These are phyloP conservation scores for Amazona vittata DNA, from an alignment of 2,113 vertebrate species.

Conservation along the genomic window DNA sequence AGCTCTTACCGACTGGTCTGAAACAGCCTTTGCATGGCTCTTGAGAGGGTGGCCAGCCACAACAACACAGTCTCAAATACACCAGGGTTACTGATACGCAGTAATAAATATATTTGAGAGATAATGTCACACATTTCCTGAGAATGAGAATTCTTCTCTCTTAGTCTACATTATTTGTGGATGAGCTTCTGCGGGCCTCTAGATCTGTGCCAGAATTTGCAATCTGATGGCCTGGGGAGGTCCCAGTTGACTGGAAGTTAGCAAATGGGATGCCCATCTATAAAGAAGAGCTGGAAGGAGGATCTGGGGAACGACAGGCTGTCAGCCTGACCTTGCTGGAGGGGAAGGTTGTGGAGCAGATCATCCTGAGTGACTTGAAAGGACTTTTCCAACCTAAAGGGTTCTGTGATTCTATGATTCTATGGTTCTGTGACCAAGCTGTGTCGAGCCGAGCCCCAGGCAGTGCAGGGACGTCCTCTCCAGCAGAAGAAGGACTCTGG, in stretches of 20 bases:
- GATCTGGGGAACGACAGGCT: not conserved
- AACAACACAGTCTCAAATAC: not conserved
- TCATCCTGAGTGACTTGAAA: not conserved
- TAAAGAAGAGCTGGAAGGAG: not conserved
- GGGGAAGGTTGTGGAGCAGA: not conserved
- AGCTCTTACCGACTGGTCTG: not conserved
- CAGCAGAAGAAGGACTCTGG: not conserved
- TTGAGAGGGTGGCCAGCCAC: not conserved
- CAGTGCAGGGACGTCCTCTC: not conserved
- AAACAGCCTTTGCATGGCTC: not conserved
- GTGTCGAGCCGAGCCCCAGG: not conserved
- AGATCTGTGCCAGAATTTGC: not conserved
- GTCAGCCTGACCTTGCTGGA: not conserved
- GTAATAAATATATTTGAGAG: not conserved
- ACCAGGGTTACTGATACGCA: not conserved
- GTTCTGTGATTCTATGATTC: not conserved
- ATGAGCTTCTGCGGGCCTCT: not conserved
- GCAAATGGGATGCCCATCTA: not conserved
- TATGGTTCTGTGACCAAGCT: not conserved
- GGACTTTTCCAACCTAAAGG: not conserved
- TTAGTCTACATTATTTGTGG: not conserved
- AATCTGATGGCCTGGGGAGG: not conserved
- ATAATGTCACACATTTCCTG: not conserved
- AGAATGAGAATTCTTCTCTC: constrained; percentile 1
- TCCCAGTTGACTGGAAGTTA: not conserved